Evolutionary conservation across 2,797 vertebrate species (phyloP).

Genomic region (Gephyroberyx darwinii): DNA sequence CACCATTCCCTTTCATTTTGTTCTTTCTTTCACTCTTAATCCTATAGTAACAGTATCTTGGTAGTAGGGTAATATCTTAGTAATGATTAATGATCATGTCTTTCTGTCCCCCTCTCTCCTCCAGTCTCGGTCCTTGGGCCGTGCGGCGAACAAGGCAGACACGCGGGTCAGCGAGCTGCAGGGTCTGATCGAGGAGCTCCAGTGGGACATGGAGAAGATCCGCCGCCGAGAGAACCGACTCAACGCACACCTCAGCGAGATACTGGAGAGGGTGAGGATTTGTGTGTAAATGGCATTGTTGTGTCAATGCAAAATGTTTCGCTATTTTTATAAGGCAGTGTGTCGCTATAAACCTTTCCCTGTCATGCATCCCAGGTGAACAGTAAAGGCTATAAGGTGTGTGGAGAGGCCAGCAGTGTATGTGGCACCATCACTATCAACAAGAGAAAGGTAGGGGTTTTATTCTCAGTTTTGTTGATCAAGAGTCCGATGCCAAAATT

Average conservation of each 20-base stretch:
- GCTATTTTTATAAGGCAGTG: not conserved
- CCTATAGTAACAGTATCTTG: not conserved
- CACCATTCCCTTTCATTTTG: too few species aligned
- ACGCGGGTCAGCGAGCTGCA: slow-evolving; percentile 92
- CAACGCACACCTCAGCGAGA: slow-evolving; percentile 91
- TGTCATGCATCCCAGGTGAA: slow-evolving; percentile 85
- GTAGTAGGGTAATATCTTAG: not conserved
- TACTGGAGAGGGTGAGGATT: slow-evolving; percentile 88
- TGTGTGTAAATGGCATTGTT: too few species aligned
- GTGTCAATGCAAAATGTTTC: not conserved
- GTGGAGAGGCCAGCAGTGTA: slow-evolving; percentile 95
- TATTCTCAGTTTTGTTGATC: not conserved
- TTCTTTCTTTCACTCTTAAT: too few species aligned
- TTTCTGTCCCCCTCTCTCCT: slow-evolving; percentile 21
- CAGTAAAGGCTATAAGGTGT: slow-evolving; percentile 98
- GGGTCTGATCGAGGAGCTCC: slow-evolving; percentile 92
- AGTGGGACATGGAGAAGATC: slow-evolving; percentile 99
- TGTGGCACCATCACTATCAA: slow-evolving; percentile 98
- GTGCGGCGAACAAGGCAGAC: slow-evolving; percentile 91
- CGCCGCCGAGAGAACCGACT: slow-evolving; percentile 93
- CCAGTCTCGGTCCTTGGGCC: slow-evolving; percentile 86
- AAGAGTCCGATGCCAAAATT: not conserved
- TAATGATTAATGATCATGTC: not conserved
- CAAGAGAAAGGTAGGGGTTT: slow-evolving; percentile 88
- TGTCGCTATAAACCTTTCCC: not conserved